phyloP scores from a whole-genome alignment of 64 coral and sea anemone genomes.

The Pocillopora damicornis region DNA sequence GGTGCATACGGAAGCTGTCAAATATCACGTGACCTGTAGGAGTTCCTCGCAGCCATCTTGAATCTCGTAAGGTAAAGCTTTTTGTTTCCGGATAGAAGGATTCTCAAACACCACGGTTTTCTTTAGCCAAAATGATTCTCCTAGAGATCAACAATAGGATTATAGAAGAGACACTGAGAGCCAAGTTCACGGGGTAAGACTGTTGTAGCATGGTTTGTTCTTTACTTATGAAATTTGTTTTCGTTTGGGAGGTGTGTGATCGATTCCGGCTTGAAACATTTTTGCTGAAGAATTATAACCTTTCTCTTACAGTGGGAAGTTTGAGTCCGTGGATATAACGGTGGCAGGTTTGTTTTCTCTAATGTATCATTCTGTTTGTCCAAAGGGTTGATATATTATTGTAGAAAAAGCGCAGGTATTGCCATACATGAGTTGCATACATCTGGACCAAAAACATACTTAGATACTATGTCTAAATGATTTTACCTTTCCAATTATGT shows the following conservation, averaged over 20 bases:
- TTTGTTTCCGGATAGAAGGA: neutral
- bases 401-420: no score
- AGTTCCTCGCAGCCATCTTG: constrained; percentile 45
- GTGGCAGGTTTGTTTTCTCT: constrained; percentile 79
- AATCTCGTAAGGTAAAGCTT: neutral
- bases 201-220: neutral
- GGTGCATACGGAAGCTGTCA: neutral
- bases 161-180: constrained; percentile 74
- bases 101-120: neutral
- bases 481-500: no score
- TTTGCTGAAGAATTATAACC: neutral
- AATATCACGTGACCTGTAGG: constrained; percentile 40
- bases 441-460: no score
- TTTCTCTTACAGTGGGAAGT: constrained; percentile 76
- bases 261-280: neutral
- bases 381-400: no score
- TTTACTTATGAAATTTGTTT: neutral
- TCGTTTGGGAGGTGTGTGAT: neutral
- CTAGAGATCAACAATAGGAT: constrained; percentile 93
- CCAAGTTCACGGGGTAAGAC: constrained; percentile 86
- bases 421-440: no score
- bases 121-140: constrained; percentile 84
- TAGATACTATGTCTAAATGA: no score
- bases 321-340: constrained; percentile 91
- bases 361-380: neutral